Base-by-base conservation (phyloP, 2,888 invertebrate genomes). In the Thelaira solivaga region DNA sequence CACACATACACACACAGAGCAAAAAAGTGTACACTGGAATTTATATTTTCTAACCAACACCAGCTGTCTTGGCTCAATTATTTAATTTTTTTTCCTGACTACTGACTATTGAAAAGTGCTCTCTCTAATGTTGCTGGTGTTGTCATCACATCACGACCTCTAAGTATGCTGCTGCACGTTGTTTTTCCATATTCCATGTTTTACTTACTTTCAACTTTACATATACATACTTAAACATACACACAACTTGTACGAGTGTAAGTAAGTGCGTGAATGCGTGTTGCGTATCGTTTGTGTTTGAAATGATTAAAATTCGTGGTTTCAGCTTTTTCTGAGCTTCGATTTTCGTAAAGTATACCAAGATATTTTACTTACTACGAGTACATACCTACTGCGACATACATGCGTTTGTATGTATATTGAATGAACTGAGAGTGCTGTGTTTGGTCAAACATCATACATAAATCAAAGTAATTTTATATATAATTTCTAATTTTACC, bases 11-110 rank as follows among this genome's bases (percentile, higher is more conserved):
- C n/a, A n/a, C n/a, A n/a, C n/a, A n/a, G n/a, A n/a, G n/a, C n/a
- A n/a, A n/a, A n/a, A 47, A 45, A 55, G 34, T 45, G 13, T 59
- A 55, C n/a, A 47, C 34, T 22, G 61, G 34, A 47, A 47, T 0
- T 8, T 47, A 13, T 26, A 43, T 51, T 13, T 41, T 36, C 26
- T 51, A 72, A 55, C 36, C 41, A 31, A 65, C 57, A 74, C 49
- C 73, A 74, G 73, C 73, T 74, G 73, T 59, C 65, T 59, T 51
- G 49, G 29, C 22, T 68, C 51, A 61, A 74, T 67, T 74, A 61
- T 61, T 51, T 67, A 7, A 31, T 39, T 49, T 41, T 16, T 51
- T 34, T 51, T n/a, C n/a, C n/a, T n/a, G n/a, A n/a, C 10, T 10
- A 13, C 49, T 34, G 24, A 13, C n/a, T 31, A 36, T 59, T 29